Conservation (phyloP, 2,888 invertebrate genomes). For the Rutpela maculata region DNA sequence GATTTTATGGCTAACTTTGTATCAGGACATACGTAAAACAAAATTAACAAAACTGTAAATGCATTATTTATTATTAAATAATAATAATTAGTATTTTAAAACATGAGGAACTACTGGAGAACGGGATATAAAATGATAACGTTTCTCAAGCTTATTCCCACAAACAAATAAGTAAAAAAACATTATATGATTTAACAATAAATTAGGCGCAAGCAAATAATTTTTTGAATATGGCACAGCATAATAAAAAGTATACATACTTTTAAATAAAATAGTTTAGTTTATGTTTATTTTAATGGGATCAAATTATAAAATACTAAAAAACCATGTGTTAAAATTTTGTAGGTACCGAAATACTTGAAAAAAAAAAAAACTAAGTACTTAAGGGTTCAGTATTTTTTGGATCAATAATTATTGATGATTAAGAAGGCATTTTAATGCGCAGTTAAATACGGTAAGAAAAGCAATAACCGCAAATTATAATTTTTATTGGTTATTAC, state of each 20-base stretch:
- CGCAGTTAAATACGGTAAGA: constrained; percentile 41
- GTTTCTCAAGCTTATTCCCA: too few species aligned
- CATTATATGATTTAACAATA: too few species aligned
- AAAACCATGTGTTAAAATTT: not conserved
- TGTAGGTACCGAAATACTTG: not conserved
- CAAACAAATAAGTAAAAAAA: too few species aligned
- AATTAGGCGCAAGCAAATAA: too few species aligned
- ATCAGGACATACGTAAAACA: too few species aligned
- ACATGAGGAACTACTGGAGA: too few species aligned
- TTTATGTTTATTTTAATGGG: not conserved
- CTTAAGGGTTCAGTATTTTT: not conserved
- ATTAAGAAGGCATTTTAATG: constrained; percentile 34
- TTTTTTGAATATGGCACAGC: not conserved
- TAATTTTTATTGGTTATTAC: constrained; percentile 56
- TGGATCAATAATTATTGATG: constrained; percentile 23
- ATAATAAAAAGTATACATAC: not conserved
- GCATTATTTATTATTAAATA: too few species aligned
- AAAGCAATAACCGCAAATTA: constrained; percentile 51
- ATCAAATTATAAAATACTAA: not conserved
- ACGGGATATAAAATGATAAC: too few species aligned
- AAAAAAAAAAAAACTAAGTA: not conserved
- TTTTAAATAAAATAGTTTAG: not conserved
- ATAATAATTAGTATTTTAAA: too few species aligned
- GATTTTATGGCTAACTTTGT: too few species aligned
- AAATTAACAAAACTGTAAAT: too few species aligned